Evolutionary conservation across 2,113 vertebrate genomes (phyloP), one percentile per base, ranked within the genome.

Genomic region (Propithecus coquereli): DNA sequence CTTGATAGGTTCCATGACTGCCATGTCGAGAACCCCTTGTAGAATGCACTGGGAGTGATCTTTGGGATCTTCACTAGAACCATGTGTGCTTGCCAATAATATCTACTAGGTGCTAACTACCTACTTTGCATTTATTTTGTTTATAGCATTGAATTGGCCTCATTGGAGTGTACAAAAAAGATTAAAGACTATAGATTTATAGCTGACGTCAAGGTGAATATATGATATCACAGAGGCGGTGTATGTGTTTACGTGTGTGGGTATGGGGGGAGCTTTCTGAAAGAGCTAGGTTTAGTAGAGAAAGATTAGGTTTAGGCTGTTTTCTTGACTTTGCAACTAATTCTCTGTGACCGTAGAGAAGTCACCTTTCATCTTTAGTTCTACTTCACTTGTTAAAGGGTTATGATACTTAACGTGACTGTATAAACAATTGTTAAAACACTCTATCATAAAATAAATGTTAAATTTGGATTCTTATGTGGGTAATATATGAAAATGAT

Each of bases 51-150:
- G 9, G 83, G 6, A 37, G 30, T 8, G 83, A 10, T 66, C 54
- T 96, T 43, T 59, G 66, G 23, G 57, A 79, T 65, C 54, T 73
- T 84, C 40, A 52, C 12, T 7, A 22, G 27, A 83, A 52, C 50
- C 6, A 1, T 43, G 25, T 54, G 0, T 90, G 70, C 43, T 94
- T 76, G 52, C 32, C 32, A 40, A 11, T 87, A 61, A 25, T 57
- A 74, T 68, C 79, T 87, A 57, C 57, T 77, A 47, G 43, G 70
- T 63, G 5, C 70, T 82, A 83, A 12, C 68, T 79, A 52, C 50
- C 54, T 61, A 82, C 47, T 93, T 43, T 80, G 54, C 25, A 85
- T 74, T 96, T 81, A 74, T 81, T 92, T 94, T 92, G 27, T 63
- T 59, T 89, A 66, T 6, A 34, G 63, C 14, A 54, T 68, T 37